Base-by-base conservation (phyloP, 2,888 invertebrate genomes). In the Morpho achilles region DNA sequence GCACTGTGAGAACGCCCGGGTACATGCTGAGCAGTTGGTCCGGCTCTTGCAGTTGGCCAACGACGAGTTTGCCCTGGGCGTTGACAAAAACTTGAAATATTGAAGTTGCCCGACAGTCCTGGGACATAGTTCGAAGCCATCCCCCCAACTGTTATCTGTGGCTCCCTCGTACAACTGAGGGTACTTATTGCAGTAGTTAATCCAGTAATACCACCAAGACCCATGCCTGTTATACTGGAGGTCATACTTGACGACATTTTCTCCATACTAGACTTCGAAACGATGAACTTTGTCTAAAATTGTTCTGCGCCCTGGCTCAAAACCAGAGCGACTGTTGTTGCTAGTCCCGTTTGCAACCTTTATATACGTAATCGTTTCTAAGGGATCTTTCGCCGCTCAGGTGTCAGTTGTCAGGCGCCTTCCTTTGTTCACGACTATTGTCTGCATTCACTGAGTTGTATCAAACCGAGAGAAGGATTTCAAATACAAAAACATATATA, bases 91-190 rank as follows among this genome's bases (percentile, higher is more conserved):
- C 91, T 91, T 23, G 91, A 91, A 61, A 91, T 91, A 64, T 91
- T 91, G 69, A 90, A 91, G 63, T 89, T 85, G 8, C 90, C 88
- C 16, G 91, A 91, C 60, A 91, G 66, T 59, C 91, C 91, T 2
- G 91, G 90, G 8, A 91, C 91, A 62, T 90, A 91, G 66, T 91
- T 91, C n/a, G 88, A 85, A 39, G 91, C 86, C 91, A 91, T 91
- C 53, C 91, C 91, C 10, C 90, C 91, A 55, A 91, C 82, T 3
- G 88, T 90, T 75, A 90, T 81, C 71, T 82, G 90, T 73, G 89
- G 91, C 3, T 91, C 91, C 59, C 85, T 79, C 75, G 81, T 83
- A 72, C 91, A 90, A 69, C 79, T 90, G 60, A 91, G 73, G 22
- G 86, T 81, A 62, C 85, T 86, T 76, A 91, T 87, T 58, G 86